Conservation (phyloP, 1,140 invertebrate genomes). For the Delia radicum region DNA sequence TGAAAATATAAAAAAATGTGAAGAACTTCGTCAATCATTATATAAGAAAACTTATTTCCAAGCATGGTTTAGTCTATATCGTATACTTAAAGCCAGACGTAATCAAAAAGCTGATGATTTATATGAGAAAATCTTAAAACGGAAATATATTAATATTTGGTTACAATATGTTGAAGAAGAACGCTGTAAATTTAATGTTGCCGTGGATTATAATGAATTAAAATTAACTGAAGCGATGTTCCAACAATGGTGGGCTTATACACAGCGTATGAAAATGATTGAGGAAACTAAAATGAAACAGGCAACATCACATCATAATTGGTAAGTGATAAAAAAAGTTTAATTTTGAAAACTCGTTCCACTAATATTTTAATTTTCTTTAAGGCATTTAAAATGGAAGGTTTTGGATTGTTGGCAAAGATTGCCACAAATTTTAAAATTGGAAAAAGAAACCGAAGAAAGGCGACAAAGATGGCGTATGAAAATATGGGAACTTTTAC, state of each 20-base stretch:
- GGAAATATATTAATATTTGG: slow-evolving; percentile 50
- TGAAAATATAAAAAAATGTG: slow-evolving; percentile 58
- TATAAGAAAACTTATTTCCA: slow-evolving; percentile 58
- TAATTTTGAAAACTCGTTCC: neutral
- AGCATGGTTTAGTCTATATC: slow-evolving; percentile 58
- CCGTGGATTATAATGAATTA: slow-evolving; percentile 64
- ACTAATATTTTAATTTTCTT: slow-evolving; percentile 30
- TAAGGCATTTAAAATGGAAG: slow-evolving; percentile 62
- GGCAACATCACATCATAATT: slow-evolving; percentile 60
- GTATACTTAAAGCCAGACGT: slow-evolving; percentile 56
- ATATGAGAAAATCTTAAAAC: slow-evolving; percentile 55
- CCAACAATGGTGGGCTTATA: slow-evolving; percentile 57
- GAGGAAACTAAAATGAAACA: slow-evolving; percentile 57
- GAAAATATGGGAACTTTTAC: slow-evolving; percentile 67
- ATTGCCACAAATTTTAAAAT: slow-evolving; percentile 61
- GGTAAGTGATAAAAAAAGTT: slow-evolving; percentile 44
- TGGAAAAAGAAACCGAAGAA: slow-evolving; percentile 65
- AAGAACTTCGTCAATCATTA: slow-evolving; percentile 55
- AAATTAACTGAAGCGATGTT: slow-evolving; percentile 59
- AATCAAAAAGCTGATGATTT: slow-evolving; percentile 57
- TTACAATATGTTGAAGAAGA: slow-evolving; percentile 54
- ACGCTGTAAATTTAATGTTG: slow-evolving; percentile 61
- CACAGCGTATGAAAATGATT: slow-evolving; percentile 54
- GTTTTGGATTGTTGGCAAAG: slow-evolving; percentile 64
- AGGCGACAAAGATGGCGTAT: slow-evolving; percentile 66